Percentiles rank a stretch among this genome's conserved stretches.
These are phyloP conservation scores for Eupsittula cactorum DNA, from an alignment of 2,113 vertebrate genomes.

Conservation along the genomic window DNA sequence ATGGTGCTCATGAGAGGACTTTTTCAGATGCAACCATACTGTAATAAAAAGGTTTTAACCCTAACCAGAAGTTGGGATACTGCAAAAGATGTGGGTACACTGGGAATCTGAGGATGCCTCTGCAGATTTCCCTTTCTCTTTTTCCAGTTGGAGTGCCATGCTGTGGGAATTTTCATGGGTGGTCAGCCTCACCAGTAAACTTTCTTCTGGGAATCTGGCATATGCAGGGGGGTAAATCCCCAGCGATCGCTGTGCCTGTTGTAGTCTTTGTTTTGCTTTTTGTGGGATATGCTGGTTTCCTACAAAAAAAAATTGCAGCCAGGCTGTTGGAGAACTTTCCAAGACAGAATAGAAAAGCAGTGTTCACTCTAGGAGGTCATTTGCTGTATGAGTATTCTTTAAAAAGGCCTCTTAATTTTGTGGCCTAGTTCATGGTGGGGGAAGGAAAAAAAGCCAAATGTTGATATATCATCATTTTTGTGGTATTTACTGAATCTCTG, in stretches of 20 bases:
- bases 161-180: not conserved
- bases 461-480: conserved; percentile 43
- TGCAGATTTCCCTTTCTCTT: not conserved
- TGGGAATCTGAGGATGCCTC: not conserved
- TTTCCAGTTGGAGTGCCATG: not conserved
- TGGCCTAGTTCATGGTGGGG: not conserved
- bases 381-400: conserved; percentile 16
- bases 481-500: conserved; percentile 58
- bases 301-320: not conserved
- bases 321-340: not conserved
- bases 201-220: not conserved
- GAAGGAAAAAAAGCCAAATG: not conserved
- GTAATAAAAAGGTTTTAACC: not conserved
- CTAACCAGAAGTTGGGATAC: not conserved
- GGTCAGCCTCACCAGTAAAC: not conserved
- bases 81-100: not conserved
- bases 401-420: conserved; percentile 25
- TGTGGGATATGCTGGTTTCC: not conserved
- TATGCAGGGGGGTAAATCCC: not conserved
- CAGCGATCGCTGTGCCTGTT: not conserved
- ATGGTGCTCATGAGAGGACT: not conserved
- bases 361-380: not conserved
- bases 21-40: not conserved
- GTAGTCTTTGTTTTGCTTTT: conserved; percentile 3
- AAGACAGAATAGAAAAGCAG: not conserved